Evolutionary conservation across 2,113 vertebrate genomes (phyloP).

Genomic region (Tinamus guttatus): DNA sequence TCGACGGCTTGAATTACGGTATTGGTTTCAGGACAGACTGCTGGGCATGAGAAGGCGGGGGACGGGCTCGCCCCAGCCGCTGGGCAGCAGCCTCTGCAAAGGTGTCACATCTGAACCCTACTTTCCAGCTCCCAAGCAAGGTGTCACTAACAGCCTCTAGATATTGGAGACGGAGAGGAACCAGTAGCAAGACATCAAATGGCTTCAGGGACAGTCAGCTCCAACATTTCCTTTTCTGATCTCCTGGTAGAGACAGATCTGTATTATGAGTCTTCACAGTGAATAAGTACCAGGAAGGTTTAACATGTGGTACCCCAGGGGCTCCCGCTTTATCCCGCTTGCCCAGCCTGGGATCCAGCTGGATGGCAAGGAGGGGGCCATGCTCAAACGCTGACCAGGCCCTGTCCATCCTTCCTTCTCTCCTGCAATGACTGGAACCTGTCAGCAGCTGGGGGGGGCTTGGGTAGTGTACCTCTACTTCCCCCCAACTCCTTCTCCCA

Average conservation of each 20-base stretch:
- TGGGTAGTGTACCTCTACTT: background rate
- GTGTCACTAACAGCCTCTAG: background rate
- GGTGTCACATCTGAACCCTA: background rate
- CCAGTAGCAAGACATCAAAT: background rate
- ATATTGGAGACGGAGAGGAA: background rate
- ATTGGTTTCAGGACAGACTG: background rate
- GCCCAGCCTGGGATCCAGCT: background rate
- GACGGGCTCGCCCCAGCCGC: background rate
- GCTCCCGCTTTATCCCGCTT: background rate
- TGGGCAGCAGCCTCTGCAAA: background rate
- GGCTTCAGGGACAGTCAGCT: background rate
- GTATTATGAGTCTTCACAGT: background rate
- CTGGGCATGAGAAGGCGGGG: background rate
- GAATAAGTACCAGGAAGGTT: background rate
- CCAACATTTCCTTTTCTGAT: background rate
- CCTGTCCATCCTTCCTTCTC: background rate
- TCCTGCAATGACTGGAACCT: background rate
- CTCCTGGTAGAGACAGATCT: background rate
- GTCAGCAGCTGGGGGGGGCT: background rate
- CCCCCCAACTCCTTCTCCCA: too few relatives aligned
- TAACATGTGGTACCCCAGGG: background rate
- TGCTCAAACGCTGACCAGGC: rapidly evolving
- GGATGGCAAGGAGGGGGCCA: background rate
- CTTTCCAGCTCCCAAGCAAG: too few relatives aligned
- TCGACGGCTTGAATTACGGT: background rate